phyloP scores from a whole-genome alignment of 2,113 vertebrate genomes.

The Jacana jacana region DNA sequence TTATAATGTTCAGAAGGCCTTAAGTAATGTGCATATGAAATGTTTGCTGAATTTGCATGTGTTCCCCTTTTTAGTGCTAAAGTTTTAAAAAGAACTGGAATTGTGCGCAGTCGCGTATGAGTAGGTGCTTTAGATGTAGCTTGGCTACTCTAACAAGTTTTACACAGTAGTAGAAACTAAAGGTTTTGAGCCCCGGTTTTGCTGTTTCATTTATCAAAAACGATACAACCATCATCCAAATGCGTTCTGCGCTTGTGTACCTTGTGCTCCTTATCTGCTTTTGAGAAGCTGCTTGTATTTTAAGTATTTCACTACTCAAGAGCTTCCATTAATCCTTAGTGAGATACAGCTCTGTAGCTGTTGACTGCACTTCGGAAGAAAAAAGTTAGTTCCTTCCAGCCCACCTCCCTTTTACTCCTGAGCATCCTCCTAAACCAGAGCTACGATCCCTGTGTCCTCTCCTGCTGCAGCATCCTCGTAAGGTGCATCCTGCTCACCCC shows the following conservation, averaged over 20 bases:
- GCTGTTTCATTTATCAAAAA: not conserved
- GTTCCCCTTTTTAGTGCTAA: not conserved
- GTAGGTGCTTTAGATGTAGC: not conserved
- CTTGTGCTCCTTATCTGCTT: rapidly evolving
- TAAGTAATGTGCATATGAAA: not conserved
- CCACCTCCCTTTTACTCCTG: not conserved
- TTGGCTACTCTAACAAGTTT: not conserved
- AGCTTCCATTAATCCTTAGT: not conserved
- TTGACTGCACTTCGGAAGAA: not conserved
- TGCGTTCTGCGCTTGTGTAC: not conserved
- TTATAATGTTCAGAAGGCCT: not conserved
- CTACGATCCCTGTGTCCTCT: not conserved
- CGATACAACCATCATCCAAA: not conserved
- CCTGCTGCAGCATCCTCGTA: not conserved
- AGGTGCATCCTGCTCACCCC: not conserved
- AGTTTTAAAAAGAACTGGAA: not conserved
- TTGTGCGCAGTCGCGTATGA: not conserved
- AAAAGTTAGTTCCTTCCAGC: not conserved
- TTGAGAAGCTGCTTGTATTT: not conserved
- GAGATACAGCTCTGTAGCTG: not conserved
- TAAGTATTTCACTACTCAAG: not conserved
- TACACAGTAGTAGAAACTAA: not conserved
- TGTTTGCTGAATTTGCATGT: not conserved
- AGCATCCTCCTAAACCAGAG: not conserved
- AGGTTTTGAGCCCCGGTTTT: not conserved